Base-by-base conservation (phyloP, 64 coral and sea anemone genomes). In the Acropora yongei region DNA sequence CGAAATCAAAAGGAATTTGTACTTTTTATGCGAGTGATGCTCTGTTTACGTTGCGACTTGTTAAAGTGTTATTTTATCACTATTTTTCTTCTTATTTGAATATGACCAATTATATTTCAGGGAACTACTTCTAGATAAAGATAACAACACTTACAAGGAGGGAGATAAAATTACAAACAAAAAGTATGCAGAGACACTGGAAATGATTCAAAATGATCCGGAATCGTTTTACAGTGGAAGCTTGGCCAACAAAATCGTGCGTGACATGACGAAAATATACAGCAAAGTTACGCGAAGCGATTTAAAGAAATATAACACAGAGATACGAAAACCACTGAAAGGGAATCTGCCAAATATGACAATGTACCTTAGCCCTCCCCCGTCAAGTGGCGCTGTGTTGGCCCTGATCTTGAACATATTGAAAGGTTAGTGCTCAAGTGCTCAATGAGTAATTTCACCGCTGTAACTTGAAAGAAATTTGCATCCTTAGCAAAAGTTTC, bases 281-380 rank as follows among this genome's bases (percentile, higher is more conserved):
- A 92, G 96, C 13, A 91, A 81, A 1, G 88, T 98, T 30, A 86
- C 89, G 0, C 18, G 77, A 11, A 78, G 92, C 1, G 96, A 98
- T 55, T 69, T 98, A 61, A 94, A 66, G 44, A 94, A 98, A 63
- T 98, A 98, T 49, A 53, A 10, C 84, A 89, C 94, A 10, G 90
- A 89, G 41, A 83, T 89, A 75, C 91, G 90, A 65, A 53, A 79
- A 12, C 75, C 96, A 9, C 68, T 98, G 60, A 14, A 82, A 61
- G 14, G 43, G 68, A 65, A 84, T 53, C 88, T 47, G 63, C 91
- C 44, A 89, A 88, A 76, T 44, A 87, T 7, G 89, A 95, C 47
- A 88, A 88, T 94, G 89, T 81, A 89, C 78, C 88, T 90, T 30
- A 80, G 79, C 55, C 93, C 93, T 65, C 82, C 82, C 60, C 82